phyloP scores from a whole-genome alignment of 2,888 invertebrate genomes.

The Coelinius sp. region DNA sequence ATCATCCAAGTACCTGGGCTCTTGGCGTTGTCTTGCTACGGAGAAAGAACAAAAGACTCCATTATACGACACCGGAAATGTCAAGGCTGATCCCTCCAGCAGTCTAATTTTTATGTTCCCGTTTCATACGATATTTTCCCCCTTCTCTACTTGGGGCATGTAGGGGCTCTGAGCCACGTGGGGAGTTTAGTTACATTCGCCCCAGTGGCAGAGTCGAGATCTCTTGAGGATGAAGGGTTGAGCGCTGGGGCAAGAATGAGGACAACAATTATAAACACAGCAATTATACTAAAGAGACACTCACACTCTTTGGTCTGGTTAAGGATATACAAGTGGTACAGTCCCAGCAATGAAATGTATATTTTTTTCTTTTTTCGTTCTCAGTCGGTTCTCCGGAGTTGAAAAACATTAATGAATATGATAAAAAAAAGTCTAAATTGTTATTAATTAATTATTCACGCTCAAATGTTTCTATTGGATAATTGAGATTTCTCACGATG shows the following conservation, averaged over 20 bases:
- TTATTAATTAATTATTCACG: too few relatives aligned
- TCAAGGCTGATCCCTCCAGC: background rate
- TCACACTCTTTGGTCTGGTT: slow-evolving; percentile 45
- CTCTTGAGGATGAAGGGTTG: slow-evolving; percentile 17
- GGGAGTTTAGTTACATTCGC: background rate
- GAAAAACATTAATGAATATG: too few relatives aligned
- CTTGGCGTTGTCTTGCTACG: background rate
- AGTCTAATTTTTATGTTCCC: background rate
- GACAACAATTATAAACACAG: slow-evolving; percentile 64
- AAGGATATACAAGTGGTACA: too few relatives aligned
- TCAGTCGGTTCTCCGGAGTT: too few relatives aligned
- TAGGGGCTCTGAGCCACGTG: background rate
- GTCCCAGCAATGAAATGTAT: too few relatives aligned
- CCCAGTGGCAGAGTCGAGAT: background rate
- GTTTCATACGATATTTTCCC: background rate
- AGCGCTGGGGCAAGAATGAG: slow-evolving; percentile 46
- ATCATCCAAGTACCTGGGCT: background rate
- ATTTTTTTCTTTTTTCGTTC: too few relatives aligned
- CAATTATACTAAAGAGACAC: slow-evolving; percentile 58
- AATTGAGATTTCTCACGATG: too few relatives aligned
- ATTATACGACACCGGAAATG: slow-evolving; percentile 28
- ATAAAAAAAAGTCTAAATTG: too few relatives aligned
- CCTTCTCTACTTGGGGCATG: background rate
- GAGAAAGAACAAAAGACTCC: slow-evolving; percentile 23
- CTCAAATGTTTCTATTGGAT: too few relatives aligned